Percentiles rank a stretch among this genome's conserved stretches.
Evolutionary conservation across 2,797 vertebrate species (phyloP).

Genomic region (Melanotaenia nigrans): DNA sequence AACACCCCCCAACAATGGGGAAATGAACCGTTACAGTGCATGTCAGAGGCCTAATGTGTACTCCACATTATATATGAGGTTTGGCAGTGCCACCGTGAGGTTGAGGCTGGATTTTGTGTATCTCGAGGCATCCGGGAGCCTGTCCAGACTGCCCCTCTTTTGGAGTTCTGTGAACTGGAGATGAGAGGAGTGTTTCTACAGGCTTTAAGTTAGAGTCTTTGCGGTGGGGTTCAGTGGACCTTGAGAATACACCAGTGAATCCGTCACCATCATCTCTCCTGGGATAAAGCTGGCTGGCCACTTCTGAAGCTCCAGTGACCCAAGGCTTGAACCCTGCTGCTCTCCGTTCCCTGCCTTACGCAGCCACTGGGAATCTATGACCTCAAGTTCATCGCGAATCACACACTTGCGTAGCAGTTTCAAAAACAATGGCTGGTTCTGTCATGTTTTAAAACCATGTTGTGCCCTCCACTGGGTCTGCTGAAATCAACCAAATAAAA

Average conservation of each 20-base stretch:
- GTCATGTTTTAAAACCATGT: constrained; percentile 67
- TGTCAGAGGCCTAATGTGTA: constrained; percentile 59
- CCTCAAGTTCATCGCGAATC: constrained; percentile 78
- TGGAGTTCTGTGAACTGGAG: constrained; percentile 79
- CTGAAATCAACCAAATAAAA: constrained; percentile 46
- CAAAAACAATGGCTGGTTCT: constrained; percentile 68
- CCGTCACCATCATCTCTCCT: constrained; percentile 78
- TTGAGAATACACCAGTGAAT: constrained; percentile 83
- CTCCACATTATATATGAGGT: constrained; percentile 73
- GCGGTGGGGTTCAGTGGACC: constrained; percentile 83
- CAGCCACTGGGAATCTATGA: constrained; percentile 80
- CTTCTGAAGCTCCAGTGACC: constrained; percentile 83
- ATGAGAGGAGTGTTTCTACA: constrained; percentile 76
- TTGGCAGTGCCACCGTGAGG: constrained; percentile 83
- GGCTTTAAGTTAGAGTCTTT: constrained; percentile 72
- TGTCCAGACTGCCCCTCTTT: constrained; percentile 73
- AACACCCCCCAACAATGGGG: constrained; percentile 60
- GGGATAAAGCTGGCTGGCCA: constrained; percentile 81
- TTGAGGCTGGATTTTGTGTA: constrained; percentile 74
- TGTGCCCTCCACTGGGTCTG: constrained; percentile 45
- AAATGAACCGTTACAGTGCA: constrained; percentile 62
- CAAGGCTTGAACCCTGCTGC: constrained; percentile 81
- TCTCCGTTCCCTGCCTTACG: constrained; percentile 76
- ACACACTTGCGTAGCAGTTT: constrained; percentile 72
- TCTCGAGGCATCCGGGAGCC: constrained; percentile 71